These are phyloP conservation scores for Pseudorhiza aurosa DNA, from an alignment of 30 jellyfish, hydroid and myxozoan genomes.

Conservation along the genomic window DNA sequence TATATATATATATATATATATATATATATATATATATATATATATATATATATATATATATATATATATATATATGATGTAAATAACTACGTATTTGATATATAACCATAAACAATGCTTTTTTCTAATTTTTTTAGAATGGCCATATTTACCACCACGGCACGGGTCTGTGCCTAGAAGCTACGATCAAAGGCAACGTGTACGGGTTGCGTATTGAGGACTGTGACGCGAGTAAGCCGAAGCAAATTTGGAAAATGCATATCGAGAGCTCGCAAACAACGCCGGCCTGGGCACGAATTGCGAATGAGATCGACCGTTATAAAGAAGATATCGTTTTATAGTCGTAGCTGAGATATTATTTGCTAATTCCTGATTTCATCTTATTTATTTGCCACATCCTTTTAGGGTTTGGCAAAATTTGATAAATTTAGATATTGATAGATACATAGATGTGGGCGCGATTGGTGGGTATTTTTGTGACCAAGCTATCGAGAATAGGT, in stretches of 20 bases:
- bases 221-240: constrained; percentile 50
- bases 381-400: background rate
- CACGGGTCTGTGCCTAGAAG: constrained; percentile 86
- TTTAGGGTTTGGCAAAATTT: background rate
- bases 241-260: constrained; percentile 79
- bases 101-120: too few species aligned
- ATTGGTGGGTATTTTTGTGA: too few species aligned
- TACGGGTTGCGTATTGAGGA: constrained; percentile 64
- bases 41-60: too few species aligned
- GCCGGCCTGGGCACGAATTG: constrained; percentile 97
- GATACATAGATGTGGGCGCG: too few species aligned
- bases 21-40: too few species aligned
- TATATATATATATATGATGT: too few species aligned
- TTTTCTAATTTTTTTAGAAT: constrained; percentile 45
- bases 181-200: constrained; percentile 40
- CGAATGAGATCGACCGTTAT: constrained; percentile 65
- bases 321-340: constrained; percentile 14
- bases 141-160: constrained; percentile 83
- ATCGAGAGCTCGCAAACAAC: constrained; percentile 23
- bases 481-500: too few species aligned
- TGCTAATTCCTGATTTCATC: background rate
- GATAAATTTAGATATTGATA: background rate
- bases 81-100: too few species aligned
- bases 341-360: background rate
- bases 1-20: too few species aligned